A percentile compares a stretch with the other conserved stretches of the same genome.
Conservation (phyloP, 2,888 invertebrate genomes). For the Acleris laterana region DNA sequence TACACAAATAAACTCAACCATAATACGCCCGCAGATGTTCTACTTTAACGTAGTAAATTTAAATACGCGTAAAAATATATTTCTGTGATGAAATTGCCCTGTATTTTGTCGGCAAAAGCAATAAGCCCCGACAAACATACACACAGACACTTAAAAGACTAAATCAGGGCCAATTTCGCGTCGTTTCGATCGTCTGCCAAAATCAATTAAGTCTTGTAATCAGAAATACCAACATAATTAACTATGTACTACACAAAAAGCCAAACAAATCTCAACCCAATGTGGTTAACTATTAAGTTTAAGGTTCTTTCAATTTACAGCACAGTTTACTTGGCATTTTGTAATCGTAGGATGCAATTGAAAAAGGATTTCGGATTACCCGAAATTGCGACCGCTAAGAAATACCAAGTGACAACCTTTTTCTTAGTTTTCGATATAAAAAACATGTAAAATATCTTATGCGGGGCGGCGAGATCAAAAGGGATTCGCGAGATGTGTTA, state of each 20-base stretch:
- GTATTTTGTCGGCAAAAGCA: background rate
- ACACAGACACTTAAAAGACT: conserved; percentile 57
- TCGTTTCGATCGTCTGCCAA: conserved; percentile 71
- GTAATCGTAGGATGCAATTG: conserved; percentile 67
- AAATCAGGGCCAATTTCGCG: conserved; percentile 60
- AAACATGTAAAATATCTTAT: conserved; percentile 65
- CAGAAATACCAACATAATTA: conserved; percentile 46
- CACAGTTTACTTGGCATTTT: conserved; percentile 41
- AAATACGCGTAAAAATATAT: too few relatives aligned
- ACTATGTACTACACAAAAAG: background rate
- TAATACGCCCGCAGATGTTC: too few relatives aligned
- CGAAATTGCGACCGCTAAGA: conserved; percentile 72
- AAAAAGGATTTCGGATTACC: conserved; percentile 66
- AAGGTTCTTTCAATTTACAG: background rate
- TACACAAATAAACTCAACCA: too few relatives aligned
- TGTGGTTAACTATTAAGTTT: conserved; percentile 4
- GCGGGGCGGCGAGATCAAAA: conserved; percentile 75
- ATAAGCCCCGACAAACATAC: conserved; percentile 43
- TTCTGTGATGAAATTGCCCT: too few relatives aligned
- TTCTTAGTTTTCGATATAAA: conserved; percentile 78
- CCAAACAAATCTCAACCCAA: conserved; percentile 41
- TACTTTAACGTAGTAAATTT: too few relatives aligned
- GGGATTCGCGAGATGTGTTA: conserved; percentile 60
- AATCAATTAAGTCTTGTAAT: conserved; percentile 77
- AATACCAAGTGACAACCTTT: conserved; percentile 63